Percentiles rank a stretch among this genome's conserved stretches.
Conservation (phyloP, 2,113 vertebrate genomes). For the Phaetusa simplex region DNA sequence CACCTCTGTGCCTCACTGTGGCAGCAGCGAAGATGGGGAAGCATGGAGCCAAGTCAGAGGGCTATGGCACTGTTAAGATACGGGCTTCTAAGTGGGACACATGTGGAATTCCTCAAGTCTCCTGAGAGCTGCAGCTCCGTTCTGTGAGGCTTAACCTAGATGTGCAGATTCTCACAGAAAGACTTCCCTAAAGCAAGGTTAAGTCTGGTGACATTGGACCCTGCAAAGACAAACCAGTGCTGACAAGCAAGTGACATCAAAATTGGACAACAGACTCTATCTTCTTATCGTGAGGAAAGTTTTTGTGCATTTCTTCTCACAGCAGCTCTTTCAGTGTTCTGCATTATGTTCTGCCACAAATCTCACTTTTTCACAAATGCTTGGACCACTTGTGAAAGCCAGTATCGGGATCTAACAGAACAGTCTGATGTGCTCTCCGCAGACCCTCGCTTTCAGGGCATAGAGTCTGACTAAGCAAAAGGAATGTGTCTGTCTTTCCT, state of each 20-base stretch:
- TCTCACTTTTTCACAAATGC: not conserved
- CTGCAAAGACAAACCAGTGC: not conserved
- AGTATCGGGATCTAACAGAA: not conserved
- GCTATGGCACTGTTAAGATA: not conserved
- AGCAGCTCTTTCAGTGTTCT: not conserved
- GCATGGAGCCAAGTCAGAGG: not conserved
- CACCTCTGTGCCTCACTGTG: not conserved
- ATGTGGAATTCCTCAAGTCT: not conserved
- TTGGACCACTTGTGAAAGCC: not conserved
- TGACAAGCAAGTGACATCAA: not conserved
- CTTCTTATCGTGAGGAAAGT: not conserved
- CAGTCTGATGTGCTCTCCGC: not conserved
- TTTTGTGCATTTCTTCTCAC: not conserved
- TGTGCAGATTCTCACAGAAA: not conserved
- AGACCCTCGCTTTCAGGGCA: not conserved
- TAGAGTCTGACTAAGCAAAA: not conserved
- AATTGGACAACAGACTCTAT: not conserved
- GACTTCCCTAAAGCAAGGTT: not conserved
- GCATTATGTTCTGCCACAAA: not conserved
- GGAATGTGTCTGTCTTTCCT: not conserved
- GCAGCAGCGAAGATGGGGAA: not conserved
- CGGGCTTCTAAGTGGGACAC: not conserved
- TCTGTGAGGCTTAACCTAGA: not conserved
- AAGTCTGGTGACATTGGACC: not conserved
- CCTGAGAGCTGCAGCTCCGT: not conserved